Percentiles rank a stretch among this genome's conserved stretches.
Conservation (phyloP, 1,140 invertebrate species). For the Aphelinus certus region DNA sequence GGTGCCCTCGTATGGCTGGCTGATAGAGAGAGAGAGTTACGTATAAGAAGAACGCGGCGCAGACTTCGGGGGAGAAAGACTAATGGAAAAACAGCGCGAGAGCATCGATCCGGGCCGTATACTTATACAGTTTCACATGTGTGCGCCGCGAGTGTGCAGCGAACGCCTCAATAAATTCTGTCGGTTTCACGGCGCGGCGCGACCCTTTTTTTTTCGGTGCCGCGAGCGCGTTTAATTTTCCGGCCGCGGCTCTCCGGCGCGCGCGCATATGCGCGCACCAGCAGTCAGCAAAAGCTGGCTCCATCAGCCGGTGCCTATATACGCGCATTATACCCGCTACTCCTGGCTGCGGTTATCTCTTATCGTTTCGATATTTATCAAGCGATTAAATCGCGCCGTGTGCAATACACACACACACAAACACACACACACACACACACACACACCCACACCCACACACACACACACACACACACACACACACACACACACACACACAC, state of each 20-base stretch:
- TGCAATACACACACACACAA: neutral
- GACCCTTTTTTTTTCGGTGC: no score
- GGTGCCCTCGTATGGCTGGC: neutral
- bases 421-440: no score
- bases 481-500: no score
- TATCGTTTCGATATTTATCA: slow-evolving; percentile 33
- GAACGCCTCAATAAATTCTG: slow-evolving; percentile 6
- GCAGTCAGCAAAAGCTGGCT: no score
- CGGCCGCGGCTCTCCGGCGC: no score
- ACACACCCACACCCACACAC: no score
- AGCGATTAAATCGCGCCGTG: slow-evolving; percentile 7
- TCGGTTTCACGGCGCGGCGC: neutral
- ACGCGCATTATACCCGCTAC: neutral
- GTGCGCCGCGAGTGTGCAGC: neutral
- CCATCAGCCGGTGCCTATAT: neutral
- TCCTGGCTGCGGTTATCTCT: slow-evolving; percentile 11
- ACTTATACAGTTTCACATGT: neutral
- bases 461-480: no score
- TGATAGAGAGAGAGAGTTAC: neutral
- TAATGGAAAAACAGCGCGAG: neutral
- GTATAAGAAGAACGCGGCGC: no score
- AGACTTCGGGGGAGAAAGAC: neutral
- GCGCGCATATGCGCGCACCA: no score
- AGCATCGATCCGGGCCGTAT: slow-evolving; percentile 24
- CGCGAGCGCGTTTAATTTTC: no score